A percentile compares a stretch with the other conserved stretches of the same genome.
phyloP scores from a whole-genome alignment of 2,888 invertebrate species.

The Acanthopleura granulata region DNA sequence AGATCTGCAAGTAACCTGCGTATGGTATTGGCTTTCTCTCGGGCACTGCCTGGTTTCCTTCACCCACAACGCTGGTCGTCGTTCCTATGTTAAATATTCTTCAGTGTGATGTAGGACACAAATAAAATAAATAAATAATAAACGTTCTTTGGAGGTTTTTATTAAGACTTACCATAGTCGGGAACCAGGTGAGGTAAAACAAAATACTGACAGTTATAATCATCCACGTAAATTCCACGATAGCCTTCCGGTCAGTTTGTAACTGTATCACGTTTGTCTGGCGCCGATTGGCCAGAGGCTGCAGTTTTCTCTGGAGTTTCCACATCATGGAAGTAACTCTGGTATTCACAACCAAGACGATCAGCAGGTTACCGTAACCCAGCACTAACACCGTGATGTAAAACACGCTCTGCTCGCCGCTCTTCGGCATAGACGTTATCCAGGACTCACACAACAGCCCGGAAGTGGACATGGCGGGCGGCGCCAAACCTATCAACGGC shows the following conservation, averaged over 20 bases:
- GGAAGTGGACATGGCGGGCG: conserved; percentile 34
- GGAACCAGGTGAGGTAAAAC: conserved; percentile 46
- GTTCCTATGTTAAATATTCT: too few species aligned
- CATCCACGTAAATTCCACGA: conserved; percentile 36
- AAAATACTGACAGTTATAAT: conserved; percentile 37
- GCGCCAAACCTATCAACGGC: conserved; percentile 52
- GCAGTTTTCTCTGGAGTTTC: conserved; percentile 25
- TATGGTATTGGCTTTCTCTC: too few species aligned
- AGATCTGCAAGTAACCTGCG: too few species aligned
- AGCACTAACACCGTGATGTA: conserved; percentile 42
- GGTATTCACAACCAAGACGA: conserved; percentile 30
- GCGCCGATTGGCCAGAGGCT: background rate
- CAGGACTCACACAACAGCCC: conserved; percentile 43
- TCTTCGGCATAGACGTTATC: conserved; percentile 40
- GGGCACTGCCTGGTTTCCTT: too few species aligned
- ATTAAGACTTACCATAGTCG: conserved; percentile 40
- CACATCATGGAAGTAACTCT: conserved; percentile 30
- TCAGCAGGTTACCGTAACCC: conserved; percentile 42
- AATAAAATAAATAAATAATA: too few species aligned
- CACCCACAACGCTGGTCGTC: too few species aligned
- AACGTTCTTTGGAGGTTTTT: too few species aligned
- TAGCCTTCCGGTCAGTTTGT: conserved; percentile 26
- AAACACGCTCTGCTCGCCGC: conserved; percentile 38
- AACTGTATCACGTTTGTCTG: conserved; percentile 21
- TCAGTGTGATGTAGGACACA: too few species aligned